These are phyloP conservation scores for Oscheius myriophilus DNA, from an alignment of 2,888 invertebrate genomes.

Conservation along the genomic window DNA sequence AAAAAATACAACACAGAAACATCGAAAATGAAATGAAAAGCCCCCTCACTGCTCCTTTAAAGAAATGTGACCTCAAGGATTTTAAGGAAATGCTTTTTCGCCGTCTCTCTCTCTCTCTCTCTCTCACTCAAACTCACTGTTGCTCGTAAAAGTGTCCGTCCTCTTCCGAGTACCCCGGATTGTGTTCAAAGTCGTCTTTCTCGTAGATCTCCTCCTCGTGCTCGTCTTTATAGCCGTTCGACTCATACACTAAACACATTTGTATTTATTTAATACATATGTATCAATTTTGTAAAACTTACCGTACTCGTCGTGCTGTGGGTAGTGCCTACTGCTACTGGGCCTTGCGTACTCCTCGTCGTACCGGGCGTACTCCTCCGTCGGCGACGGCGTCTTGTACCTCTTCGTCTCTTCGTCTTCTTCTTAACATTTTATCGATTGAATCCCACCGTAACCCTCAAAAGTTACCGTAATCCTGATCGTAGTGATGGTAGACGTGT, in stretches of 20 bases:
- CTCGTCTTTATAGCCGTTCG: constrained; percentile 41
- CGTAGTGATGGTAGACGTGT: constrained; percentile 29
- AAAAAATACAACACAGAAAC: too few relatives aligned
- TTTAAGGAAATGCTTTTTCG: too few relatives aligned
- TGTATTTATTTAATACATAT: not conserved
- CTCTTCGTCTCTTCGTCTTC: constrained; percentile 21
- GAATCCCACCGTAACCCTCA: not conserved
- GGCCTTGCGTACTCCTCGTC: constrained; percentile 12
- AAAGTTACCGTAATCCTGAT: constrained; percentile 11
- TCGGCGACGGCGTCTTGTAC: constrained; percentile 15
- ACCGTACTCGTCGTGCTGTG: constrained; percentile 12
- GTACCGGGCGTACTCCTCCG: constrained; percentile 23
- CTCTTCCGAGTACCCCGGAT: constrained; percentile 44
- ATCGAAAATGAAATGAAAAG: too few relatives aligned
- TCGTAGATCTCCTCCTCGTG: constrained; percentile 31
- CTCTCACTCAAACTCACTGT: constrained; percentile 5
- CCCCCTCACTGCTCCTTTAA: too few relatives aligned
- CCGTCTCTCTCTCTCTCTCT: too few relatives aligned
- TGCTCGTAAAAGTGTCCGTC: constrained; percentile 15
- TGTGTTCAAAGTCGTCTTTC: constrained; percentile 34
- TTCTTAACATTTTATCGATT: not conserved
- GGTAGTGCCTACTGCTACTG: constrained; percentile 13
- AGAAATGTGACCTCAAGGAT: too few relatives aligned
- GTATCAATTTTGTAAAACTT: not conserved
- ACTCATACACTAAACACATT: constrained; percentile 39